Conservation (phyloP, 2,888 invertebrate species). For the Drosophila subsilvestris region DNA sequence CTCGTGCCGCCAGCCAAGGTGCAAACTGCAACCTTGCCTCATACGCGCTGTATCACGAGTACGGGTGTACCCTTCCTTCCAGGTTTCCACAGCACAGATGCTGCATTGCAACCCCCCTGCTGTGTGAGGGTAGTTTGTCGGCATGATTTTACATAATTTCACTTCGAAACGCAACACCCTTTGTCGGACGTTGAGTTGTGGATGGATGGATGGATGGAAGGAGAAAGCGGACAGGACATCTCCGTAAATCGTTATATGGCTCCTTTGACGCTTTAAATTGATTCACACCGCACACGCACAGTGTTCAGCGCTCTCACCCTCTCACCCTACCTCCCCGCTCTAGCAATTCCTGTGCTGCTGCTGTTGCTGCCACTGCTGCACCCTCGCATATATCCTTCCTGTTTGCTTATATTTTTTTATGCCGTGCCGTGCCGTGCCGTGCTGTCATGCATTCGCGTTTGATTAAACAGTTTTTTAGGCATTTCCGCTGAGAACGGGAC, state of each 20-base stretch:
- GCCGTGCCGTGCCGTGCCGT: conserved; percentile 64
- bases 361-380: conserved; percentile 30
- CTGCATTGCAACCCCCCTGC: conserved; percentile 28
- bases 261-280: conserved; percentile 77
- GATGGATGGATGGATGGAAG: conserved; percentile 1
- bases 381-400: conserved; percentile 34
- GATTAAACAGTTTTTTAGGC: conserved; percentile 80
- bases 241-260: conserved; percentile 62
- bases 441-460: conserved; percentile 77
- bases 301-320: neutral
- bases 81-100: conserved; percentile 46
- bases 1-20: conserved; percentile 68
- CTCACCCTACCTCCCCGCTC: neutral
- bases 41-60: conserved; percentile 64
- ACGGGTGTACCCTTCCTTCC: conserved; percentile 45
- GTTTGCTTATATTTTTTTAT: conserved; percentile 43
- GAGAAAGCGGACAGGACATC: conserved; percentile 70
- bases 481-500: conserved; percentile 69
- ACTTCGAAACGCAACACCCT: conserved; percentile 51
- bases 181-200: neutral
- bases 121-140: conserved; percentile 57
- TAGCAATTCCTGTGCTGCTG: neutral
- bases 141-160: conserved; percentile 77
- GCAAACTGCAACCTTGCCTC: conserved; percentile 62
- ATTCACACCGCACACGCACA: conserved; percentile 75